These are phyloP conservation scores for Apis florea DNA, from an alignment of 1,140 invertebrate species.

Conservation along the genomic window DNA sequence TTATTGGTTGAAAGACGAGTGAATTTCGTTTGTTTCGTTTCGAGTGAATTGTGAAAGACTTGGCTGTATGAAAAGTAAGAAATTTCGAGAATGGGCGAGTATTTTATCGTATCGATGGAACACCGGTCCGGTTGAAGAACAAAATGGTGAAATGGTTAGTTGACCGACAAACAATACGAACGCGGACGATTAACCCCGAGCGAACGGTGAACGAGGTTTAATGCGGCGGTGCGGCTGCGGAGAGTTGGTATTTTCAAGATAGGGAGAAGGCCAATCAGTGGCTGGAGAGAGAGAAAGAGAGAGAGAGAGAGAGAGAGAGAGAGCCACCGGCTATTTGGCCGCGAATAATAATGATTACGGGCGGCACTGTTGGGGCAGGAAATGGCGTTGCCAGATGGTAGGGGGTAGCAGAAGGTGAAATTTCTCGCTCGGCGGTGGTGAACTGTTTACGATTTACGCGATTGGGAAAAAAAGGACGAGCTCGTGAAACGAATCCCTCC, in stretches of 20 bases:
- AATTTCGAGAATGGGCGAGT: too few species aligned
- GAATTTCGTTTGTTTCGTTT: too few species aligned
- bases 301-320: slow-evolving; percentile 23
- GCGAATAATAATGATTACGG: slow-evolving; percentile 67
- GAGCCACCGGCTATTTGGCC: slow-evolving; percentile 56
- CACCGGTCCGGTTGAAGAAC: background rate
- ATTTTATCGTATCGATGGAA: too few species aligned
- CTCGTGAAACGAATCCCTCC: background rate
- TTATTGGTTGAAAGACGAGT: too few species aligned
- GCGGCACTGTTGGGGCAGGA: slow-evolving; percentile 63
- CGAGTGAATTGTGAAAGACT: too few species aligned
- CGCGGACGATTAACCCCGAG: slow-evolving; percentile 28
- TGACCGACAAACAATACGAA: slow-evolving; percentile 13
- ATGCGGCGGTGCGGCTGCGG: slow-evolving; percentile 28
- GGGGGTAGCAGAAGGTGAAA: slow-evolving; percentile 45
- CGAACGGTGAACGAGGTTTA: slow-evolving; percentile 32
- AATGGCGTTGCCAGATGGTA: slow-evolving; percentile 62
- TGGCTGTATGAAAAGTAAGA: too few species aligned
- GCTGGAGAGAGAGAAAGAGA: slow-evolving; percentile 26
- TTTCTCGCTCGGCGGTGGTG: slow-evolving; percentile 42
- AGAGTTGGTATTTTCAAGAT: slow-evolving; percentile 52
- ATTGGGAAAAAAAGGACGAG: background rate
- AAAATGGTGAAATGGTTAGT: background rate
- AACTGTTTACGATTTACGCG: slow-evolving; percentile 31
- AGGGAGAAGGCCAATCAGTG: slow-evolving; percentile 54